phyloP scores from a whole-genome alignment of 2,888 invertebrate species.

The Sphaerophoria rueppellii region DNA sequence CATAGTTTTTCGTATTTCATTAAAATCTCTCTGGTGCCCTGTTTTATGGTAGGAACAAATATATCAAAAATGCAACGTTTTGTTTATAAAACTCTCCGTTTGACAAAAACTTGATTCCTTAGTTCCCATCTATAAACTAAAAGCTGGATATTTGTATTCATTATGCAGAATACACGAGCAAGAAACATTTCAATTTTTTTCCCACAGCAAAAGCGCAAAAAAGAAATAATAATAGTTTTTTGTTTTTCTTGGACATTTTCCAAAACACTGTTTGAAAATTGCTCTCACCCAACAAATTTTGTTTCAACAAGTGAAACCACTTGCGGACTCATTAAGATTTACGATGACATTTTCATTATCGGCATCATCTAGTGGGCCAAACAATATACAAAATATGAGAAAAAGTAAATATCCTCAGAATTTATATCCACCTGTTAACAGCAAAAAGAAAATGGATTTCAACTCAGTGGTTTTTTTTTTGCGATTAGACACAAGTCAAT shows the following conservation, averaged over 20 bases:
- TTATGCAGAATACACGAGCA: too few species aligned
- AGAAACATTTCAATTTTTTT: too few species aligned
- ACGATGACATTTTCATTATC: constrained; percentile 35
- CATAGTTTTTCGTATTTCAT: too few species aligned
- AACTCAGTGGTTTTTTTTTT: not conserved
- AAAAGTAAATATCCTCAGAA: not conserved
- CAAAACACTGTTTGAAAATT: constrained; percentile 9
- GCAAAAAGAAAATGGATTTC: not conserved
- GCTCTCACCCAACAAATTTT: not conserved
- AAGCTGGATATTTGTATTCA: too few species aligned
- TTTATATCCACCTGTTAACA: constrained; percentile 30
- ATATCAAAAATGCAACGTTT: too few species aligned
- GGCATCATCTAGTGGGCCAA: not conserved
- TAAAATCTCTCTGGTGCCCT: too few species aligned
- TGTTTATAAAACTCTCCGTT: too few species aligned
- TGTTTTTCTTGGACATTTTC: constrained; percentile 23
- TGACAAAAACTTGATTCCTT: too few species aligned
- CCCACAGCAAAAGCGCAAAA: too few species aligned
- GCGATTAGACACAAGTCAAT: not conserved
- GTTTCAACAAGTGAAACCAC: not conserved
- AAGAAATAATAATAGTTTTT: too few species aligned
- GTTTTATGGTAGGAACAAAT: too few species aligned
- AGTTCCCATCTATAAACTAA: too few species aligned
- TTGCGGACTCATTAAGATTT: constrained; percentile 13
- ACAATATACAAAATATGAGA: not conserved